phyloP scores from a whole-genome alignment of 2,888 invertebrate species.

The Drosophila differens region DNA sequence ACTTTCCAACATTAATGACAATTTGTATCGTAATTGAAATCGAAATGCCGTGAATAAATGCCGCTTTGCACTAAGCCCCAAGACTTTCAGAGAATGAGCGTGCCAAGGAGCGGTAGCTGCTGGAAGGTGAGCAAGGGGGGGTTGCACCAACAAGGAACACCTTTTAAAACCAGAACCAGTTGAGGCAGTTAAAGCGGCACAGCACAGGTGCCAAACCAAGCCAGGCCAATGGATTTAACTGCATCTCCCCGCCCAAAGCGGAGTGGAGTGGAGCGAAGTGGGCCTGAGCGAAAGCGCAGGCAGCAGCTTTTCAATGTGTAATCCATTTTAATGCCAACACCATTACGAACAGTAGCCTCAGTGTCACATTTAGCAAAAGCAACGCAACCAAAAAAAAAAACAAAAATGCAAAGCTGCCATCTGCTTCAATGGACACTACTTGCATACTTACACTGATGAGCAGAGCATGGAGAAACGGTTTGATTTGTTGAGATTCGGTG shows the following conservation, averaged over 20 bases:
- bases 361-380: slow-evolving; percentile 79
- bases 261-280: slow-evolving; percentile 32
- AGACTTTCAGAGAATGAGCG: slow-evolving; percentile 17
- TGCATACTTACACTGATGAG: slow-evolving; percentile 3
- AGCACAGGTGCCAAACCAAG: slow-evolving; percentile 56
- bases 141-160: slow-evolving; percentile 70
- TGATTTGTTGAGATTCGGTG: slow-evolving; percentile 1
- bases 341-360: slow-evolving; percentile 82
- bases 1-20: slow-evolving; percentile 81
- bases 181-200: slow-evolving; percentile 50
- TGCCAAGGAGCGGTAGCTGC: slow-evolving; percentile 12
- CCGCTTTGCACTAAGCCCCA: slow-evolving; percentile 75
- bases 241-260: not conserved
- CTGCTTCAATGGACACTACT: slow-evolving; percentile 55
- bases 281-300: slow-evolving; percentile 69
- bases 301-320: slow-evolving; percentile 74
- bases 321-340: slow-evolving; percentile 81
- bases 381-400: slow-evolving; percentile 34
- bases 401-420: slow-evolving; percentile 46
- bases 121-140: slow-evolving; percentile 1
- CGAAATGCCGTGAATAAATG: slow-evolving; percentile 81
- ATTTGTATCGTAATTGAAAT: slow-evolving; percentile 81
- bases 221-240: slow-evolving; percentile 4
- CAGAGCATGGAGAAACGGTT: slow-evolving; percentile 3
- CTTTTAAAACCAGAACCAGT: slow-evolving; percentile 69